Base-by-base conservation (phyloP, 2,888 invertebrate species). In the Brenthis daphne region DNA sequence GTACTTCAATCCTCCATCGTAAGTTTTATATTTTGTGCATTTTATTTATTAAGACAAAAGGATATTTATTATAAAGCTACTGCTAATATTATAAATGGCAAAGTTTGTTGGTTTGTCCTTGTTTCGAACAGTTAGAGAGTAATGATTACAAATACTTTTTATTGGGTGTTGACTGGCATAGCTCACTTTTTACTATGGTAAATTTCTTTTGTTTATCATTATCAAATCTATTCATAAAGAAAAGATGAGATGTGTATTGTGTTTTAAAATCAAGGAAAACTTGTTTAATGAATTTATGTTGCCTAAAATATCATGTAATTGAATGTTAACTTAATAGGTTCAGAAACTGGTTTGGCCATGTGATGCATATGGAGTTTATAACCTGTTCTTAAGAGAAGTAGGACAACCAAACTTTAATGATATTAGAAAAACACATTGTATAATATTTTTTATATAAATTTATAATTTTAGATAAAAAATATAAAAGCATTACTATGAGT, bases 1-100 rank as follows among this genome's bases (percentile, higher is more conserved):
- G n/a, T 90, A 87, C 73, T 56, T 66, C 1, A 87, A 89, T 82
- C 73, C 73, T 1, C 88, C 88, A 70, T 90, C 90, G 90, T 90
- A 82, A 89, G 90, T 88, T 74, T 47, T 16, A 14, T 11, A 58
- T 14, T 58, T 43, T 48, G 61, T 13, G 24, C 4, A 29, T 4
- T 51, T 48, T 5, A 16, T 65, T 20, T n/a, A 65, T 43, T 11
- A 43, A 1, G 2, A 43, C 11, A 43, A 29, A 29, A 37, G 2
- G 37, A 3, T 37, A 37, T 37, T 37, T 43, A 8, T 43, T 43
- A 3, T 20, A 20, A 20, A 20, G 20, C 8, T 11, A 43, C 11
- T 43, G 37, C 11, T 43, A 11, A 43, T 11, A 43, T 37, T 43
- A 43, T 43, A 8, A 37, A 43, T 43, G 2, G 8, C 8, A 8